Conservation (phyloP, 2,888 invertebrate genomes). For the Polyommatus icarus region DNA sequence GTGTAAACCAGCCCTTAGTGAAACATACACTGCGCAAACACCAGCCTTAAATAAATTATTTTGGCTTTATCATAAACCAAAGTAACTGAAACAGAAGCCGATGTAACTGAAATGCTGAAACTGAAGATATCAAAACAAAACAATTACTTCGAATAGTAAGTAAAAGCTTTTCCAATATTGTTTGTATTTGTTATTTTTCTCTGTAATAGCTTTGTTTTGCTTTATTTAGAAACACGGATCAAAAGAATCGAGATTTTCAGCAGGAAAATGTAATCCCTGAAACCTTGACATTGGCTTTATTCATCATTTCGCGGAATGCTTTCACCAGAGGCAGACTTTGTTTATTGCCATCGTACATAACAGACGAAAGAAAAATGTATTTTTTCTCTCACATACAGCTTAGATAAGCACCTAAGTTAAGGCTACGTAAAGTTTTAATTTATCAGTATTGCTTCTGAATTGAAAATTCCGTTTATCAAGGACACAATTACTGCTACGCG, state of each 20-base stretch:
- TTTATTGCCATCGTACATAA: background rate
- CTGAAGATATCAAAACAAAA: background rate
- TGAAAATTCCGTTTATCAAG: too few species aligned
- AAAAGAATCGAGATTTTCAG: background rate
- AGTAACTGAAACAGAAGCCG: too few species aligned
- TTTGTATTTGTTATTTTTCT: background rate
- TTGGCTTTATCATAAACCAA: too few species aligned
- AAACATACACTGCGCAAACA: too few species aligned
- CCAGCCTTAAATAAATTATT: too few species aligned
- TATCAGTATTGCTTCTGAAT: too few species aligned
- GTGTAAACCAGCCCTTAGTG: too few species aligned
- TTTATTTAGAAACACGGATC: background rate
- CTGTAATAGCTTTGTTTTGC: background rate
- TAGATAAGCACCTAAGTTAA: too few species aligned
- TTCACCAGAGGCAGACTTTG: background rate
- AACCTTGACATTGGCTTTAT: conserved; percentile 26
- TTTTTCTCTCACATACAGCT: too few species aligned
- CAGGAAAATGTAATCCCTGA: background rate
- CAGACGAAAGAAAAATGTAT: background rate
- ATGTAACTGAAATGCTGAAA: too few species aligned
- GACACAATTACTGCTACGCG: too few species aligned
- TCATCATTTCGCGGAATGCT: background rate
- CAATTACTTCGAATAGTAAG: background rate
- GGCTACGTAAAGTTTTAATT: too few species aligned
- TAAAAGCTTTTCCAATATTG: background rate